Evolutionary conservation across 1,140 invertebrate genomes (phyloP).

Genomic region (Penaeus indicus): DNA sequence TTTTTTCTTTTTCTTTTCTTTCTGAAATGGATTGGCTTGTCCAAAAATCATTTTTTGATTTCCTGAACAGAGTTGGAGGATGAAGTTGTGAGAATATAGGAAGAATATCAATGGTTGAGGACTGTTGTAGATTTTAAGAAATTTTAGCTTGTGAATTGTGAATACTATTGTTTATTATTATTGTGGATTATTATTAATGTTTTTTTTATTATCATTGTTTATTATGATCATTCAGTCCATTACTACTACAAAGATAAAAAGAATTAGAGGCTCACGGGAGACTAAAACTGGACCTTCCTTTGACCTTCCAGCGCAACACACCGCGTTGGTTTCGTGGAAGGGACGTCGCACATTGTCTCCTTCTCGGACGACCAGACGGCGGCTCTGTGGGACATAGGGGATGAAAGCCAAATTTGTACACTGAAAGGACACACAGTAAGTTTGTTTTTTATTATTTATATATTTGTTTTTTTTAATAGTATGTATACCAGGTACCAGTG

Average conservation of each 20-base stretch:
- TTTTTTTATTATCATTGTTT: too few species aligned
- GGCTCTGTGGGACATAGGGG: conserved; percentile 90
- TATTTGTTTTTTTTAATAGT: too few species aligned
- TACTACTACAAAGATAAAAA: neutral
- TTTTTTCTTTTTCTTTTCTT: too few species aligned
- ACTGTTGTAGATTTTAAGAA: too few species aligned
- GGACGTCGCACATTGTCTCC: conserved; percentile 84
- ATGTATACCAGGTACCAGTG: too few species aligned
- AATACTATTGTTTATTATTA: neutral
- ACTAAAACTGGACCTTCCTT: neutral
- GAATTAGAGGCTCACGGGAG: neutral
- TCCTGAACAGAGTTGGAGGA: neutral
- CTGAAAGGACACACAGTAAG: conserved; percentile 79
- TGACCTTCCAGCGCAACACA: conserved; percentile 75
- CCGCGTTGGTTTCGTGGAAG: conserved; percentile 84
- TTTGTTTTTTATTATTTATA: neutral
- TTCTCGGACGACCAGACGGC: conserved; percentile 96
- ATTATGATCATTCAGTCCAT: too few species aligned
- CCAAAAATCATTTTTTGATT: neutral
- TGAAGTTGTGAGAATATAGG: neutral
- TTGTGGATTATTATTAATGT: too few species aligned
- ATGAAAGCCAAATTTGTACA: conserved; percentile 77
- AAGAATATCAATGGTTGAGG: neutral
- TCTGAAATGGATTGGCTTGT: too few species aligned
- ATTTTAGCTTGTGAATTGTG: too few species aligned